Conservation (phyloP, 1,140 invertebrate species). For the Meteorus sp. region DNA sequence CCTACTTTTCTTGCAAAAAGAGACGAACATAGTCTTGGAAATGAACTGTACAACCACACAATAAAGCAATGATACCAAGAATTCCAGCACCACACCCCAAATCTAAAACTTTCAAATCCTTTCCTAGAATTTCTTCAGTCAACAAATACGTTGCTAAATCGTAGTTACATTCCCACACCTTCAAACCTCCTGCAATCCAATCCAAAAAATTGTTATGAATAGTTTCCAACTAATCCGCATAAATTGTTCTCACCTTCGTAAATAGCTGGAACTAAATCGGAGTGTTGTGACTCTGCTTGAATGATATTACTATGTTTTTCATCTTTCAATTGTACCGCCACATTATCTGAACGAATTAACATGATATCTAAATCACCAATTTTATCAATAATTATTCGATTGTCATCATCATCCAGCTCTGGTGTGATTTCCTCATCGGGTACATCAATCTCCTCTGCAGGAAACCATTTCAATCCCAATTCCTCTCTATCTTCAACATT, state of each 20-base stretch:
- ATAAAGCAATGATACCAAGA: conserved; percentile 73
- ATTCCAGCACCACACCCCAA: conserved; percentile 86
- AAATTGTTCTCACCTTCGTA: conserved; percentile 67
- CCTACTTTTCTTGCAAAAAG: conserved; percentile 2
- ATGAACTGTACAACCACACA: conserved; percentile 69
- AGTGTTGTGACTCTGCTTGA: conserved; percentile 68
- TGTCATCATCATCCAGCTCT: conserved; percentile 27
- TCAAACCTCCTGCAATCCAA: conserved; percentile 71
- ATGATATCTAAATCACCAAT: conserved; percentile 57
- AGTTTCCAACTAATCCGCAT: conserved; percentile 22
- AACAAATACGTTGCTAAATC: conserved; percentile 71
- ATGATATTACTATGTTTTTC: conserved; percentile 54
- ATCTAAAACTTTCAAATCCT: conserved; percentile 72
- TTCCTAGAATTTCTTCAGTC: conserved; percentile 55
- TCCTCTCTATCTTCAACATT: conserved; percentile 17
- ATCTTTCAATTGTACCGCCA: conserved; percentile 45
- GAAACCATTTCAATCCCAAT: conserved; percentile 41
- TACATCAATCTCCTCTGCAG: conserved; percentile 38
- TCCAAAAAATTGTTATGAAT: conserved; percentile 25
- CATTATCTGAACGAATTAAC: conserved; percentile 52
- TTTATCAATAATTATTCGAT: conserved; percentile 31
- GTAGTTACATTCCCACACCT: conserved; percentile 87
- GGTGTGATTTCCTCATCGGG: conserved; percentile 24
- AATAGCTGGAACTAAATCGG: conserved; percentile 70
- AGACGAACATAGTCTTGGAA: conserved; percentile 90